These are phyloP conservation scores for Polypedilum pembai DNA, from an alignment of 1,140 invertebrate species.

Conservation along the genomic window DNA sequence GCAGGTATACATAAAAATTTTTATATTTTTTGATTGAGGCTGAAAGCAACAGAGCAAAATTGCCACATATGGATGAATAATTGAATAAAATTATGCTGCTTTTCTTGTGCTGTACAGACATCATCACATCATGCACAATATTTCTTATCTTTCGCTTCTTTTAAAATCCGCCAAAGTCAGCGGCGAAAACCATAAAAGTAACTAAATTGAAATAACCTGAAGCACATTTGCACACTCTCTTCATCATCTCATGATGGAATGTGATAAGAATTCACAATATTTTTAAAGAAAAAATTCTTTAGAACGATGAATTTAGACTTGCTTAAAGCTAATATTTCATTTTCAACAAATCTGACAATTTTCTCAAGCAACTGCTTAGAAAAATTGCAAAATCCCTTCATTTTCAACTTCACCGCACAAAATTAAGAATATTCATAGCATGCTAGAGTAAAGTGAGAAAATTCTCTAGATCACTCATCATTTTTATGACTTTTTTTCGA, in stretches of 20 bases:
- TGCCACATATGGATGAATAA: constrained; percentile 28
- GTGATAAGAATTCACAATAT: constrained; percentile 25
- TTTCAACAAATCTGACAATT: too few species aligned
- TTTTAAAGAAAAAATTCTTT: neutral
- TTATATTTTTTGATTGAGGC: neutral
- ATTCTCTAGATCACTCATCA: neutral
- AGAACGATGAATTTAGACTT: neutral
- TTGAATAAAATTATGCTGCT: constrained; percentile 26
- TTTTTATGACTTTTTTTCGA: constrained; percentile 17
- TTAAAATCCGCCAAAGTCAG: neutral
- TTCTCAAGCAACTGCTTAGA: too few species aligned
- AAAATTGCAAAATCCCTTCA: too few species aligned
- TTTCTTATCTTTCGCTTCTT: neutral
- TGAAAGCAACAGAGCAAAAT: neutral
- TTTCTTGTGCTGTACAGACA: neutral
- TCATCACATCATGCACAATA: neutral
- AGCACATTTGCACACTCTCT: neutral
- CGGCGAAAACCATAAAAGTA: neutral
- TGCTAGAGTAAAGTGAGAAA: too few species aligned
- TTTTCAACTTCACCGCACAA: too few species aligned
- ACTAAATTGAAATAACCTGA: neutral
- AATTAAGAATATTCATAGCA: too few species aligned
- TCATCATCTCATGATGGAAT: neutral
- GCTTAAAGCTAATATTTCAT: neutral
- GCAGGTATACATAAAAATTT: neutral